A percentile compares a stretch with the other conserved stretches of the same genome.
phyloP scores from a whole-genome alignment of 30 jellyfish, hydroid and myxozoan species.

The Rhopilema esculentum region DNA sequence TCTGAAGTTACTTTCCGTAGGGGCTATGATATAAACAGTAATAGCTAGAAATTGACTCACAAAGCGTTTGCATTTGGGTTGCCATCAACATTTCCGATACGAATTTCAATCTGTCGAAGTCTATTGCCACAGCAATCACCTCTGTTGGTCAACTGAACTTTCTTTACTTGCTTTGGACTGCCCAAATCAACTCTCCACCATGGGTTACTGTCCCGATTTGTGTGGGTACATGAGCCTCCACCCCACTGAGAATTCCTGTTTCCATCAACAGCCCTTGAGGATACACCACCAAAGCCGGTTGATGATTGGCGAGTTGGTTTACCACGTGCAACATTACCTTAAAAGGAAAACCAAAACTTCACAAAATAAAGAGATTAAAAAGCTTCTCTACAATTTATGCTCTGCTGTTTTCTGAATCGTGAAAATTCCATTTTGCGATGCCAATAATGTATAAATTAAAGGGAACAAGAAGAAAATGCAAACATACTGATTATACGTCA shows the following conservation, averaged over 20 bases:
- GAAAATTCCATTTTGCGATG: too few relatives aligned
- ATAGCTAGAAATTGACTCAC: constrained; percentile 5
- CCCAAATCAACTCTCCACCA: constrained; percentile 84
- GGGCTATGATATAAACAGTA: too few relatives aligned
- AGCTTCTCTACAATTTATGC: too few relatives aligned
- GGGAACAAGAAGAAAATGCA: too few relatives aligned
- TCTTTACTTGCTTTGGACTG: constrained; percentile 35
- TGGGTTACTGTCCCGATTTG: constrained; percentile 53
- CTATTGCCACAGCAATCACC: constrained; percentile 52
- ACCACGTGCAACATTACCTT: constrained; percentile 54
- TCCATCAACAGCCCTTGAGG: constrained; percentile 72
- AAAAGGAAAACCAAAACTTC: background rate
- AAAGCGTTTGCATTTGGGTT: constrained; percentile 30
- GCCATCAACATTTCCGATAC: constrained; percentile 50
- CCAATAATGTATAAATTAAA: too few relatives aligned
- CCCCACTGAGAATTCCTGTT: constrained; percentile 67
- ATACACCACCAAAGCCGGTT: constrained; percentile 53
- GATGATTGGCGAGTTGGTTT: constrained; percentile 67
- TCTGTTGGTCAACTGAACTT: constrained; percentile 46
- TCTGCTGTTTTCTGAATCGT: too few relatives aligned
- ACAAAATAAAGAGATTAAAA: too few relatives aligned
- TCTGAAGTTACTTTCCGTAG: too few relatives aligned
- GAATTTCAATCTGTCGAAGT: constrained; percentile 44
- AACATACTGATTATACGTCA: too few relatives aligned
- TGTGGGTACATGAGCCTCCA: constrained; percentile 67